Base-by-base conservation (phyloP, 2,113 vertebrate species). In the Spheniscus mendiculus region DNA sequence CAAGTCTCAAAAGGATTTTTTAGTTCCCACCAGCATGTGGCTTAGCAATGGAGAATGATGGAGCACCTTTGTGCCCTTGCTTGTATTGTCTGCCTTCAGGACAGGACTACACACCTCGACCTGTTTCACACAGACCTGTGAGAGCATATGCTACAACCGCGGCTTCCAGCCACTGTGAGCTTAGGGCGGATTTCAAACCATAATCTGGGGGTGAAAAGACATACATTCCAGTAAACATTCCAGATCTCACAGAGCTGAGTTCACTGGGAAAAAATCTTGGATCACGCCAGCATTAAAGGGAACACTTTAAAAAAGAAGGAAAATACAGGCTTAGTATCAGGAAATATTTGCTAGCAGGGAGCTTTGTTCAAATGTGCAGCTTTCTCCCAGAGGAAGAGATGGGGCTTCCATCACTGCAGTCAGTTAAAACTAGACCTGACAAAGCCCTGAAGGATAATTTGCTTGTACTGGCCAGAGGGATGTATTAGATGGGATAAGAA, bases 341-440 rank as follows among this genome's bases (percentile, higher is more conserved):
- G 96, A 97, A 97, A 97, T 94, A 97, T 95, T 96, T 97, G 67
- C 94, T 96, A 92, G 81, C 77, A 32, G 65, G 62, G 86, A 95
- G 91, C 89, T 97, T 96, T 95, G 56, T 92, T 94, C 69, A 63
- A 87, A 95, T 23, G 83, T 55, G n/a, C 61, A 61, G 49, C 34
- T 89, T 92, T 96, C 40, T 96, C 94, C 91, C 94, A 74, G 49
- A 97, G 95, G 96, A 97, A 92, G 77, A 89, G 52, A 93, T 52
- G 61, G 47, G 66, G 61, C 81, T 95, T 89, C 91, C 81, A 94
- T 91, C 81, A 91, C 62, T 56, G 47, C 49, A 84, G 27, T 77
- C 23, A 25, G 58, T 86, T 86, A 87, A 91, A 72, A 63, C 55
- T 50, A 77, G 52, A 77, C n/a, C 21, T 95, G 81, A 91, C 55